Evolutionary conservation across 2,888 invertebrate genomes (phyloP).

Genomic region (Aspidiotus rigidus): DNA sequence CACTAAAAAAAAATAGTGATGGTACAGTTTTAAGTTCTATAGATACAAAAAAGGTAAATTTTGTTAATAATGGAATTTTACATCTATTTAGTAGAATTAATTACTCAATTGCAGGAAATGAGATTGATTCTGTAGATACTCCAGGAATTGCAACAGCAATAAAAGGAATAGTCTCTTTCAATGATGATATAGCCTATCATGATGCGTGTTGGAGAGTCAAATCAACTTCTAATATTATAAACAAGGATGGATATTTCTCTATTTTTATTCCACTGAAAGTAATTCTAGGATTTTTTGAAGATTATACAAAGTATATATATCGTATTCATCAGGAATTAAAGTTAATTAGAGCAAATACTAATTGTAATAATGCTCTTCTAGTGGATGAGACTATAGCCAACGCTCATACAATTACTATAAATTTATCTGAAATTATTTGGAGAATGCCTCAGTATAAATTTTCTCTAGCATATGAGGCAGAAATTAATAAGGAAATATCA

Average conservation of each 20-base stretch:
- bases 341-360: too few species aligned
- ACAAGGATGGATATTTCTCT: too few species aligned
- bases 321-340: too few species aligned
- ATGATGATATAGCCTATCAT: slow-evolving; percentile 5
- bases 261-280: too few species aligned
- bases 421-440: slow-evolving; percentile 19
- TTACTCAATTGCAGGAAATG: slow-evolving; percentile 13
- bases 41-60: too few species aligned
- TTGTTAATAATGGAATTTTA: too few species aligned
- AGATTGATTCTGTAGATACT: slow-evolving; percentile 19
- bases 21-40: too few species aligned
- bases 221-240: not conserved
- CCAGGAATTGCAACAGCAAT: not conserved
- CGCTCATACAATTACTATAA: slow-evolving; percentile 2
- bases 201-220: slow-evolving; percentile 1
- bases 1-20: slow-evolving; percentile 14
- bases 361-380: not conserved
- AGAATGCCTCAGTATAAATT: slow-evolving; percentile 11
- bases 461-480: slow-evolving; percentile 4
- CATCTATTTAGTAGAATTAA: slow-evolving; percentile 21
- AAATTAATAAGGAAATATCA: too few species aligned
- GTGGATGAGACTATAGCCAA: not conserved
- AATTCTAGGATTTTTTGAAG: too few species aligned
- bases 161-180: not conserved
- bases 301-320: too few species aligned